Conservation (phyloP, 2,113 vertebrate genomes). For the Emberiza fucata region DNA sequence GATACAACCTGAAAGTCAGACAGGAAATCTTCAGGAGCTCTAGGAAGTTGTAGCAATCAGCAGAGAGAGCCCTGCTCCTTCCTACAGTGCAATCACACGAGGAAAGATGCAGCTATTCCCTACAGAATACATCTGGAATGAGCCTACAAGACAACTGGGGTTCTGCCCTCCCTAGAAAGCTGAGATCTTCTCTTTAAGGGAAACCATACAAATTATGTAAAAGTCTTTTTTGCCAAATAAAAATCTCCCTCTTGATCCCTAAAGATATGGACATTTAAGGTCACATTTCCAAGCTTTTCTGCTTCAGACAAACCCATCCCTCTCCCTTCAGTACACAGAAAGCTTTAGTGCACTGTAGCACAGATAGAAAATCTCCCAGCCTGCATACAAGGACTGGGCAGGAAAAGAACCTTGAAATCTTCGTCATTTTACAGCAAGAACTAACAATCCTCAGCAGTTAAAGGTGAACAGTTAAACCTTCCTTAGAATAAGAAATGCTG, state of each 20-base stretch:
- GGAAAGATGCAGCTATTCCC: background rate
- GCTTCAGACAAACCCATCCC: background rate
- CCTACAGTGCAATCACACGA: background rate
- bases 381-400: fast-evolving
- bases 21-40: background rate
- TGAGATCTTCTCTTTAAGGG: background rate
- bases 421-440: background rate
- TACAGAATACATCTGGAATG: background rate
- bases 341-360: background rate
- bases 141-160: background rate
- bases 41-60: background rate
- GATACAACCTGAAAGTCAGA: background rate
- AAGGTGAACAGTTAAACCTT: background rate
- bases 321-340: background rate
- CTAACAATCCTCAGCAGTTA: background rate
- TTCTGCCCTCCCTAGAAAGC: background rate
- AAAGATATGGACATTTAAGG: fast-evolving
- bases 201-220: background rate
- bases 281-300: background rate
- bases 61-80: background rate
- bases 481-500: background rate
- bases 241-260: background rate
- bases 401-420: background rate
- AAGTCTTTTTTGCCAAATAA: background rate
- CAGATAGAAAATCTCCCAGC: background rate